Conservation (phyloP, 2,797 vertebrate genomes). For the Syncerus caffer region DNA sequence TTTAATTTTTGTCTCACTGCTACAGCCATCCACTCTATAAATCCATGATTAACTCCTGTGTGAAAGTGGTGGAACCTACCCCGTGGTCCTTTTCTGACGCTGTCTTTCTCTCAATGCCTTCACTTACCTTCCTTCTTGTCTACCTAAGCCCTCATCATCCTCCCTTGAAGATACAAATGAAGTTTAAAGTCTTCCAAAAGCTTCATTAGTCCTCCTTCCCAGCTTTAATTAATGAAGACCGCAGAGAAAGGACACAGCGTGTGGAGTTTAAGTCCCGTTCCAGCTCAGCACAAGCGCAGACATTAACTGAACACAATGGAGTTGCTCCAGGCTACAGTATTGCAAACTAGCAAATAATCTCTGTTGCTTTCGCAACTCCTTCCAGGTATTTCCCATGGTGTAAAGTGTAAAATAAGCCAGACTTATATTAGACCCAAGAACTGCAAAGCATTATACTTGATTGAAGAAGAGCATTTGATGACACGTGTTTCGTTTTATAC, state of each 20-base stretch:
- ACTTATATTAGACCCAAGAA: not conserved
- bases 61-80: not conserved
- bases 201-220: not conserved
- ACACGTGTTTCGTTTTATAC: conserved; percentile 9
- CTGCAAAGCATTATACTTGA: not conserved
- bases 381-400: not conserved
- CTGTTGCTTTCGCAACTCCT: not conserved
- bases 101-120: not conserved
- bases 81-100: not conserved
- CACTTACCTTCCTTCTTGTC: not conserved
- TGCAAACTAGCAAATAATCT: not conserved
- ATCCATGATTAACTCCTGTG: not conserved
- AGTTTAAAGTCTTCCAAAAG: not conserved
- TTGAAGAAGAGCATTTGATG: not conserved
- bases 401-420: not conserved
- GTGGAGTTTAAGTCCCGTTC: not conserved
- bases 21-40: not conserved
- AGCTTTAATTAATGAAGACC: not conserved
- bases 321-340: not conserved
- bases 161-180: not conserved
- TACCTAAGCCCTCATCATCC: not conserved
- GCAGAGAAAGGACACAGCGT: not conserved
- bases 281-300: not conserved
- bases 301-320: not conserved
- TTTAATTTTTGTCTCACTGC: not conserved